Conservation (phyloP, 2,113 vertebrate species). For the Eudyptes chrysolophus region DNA sequence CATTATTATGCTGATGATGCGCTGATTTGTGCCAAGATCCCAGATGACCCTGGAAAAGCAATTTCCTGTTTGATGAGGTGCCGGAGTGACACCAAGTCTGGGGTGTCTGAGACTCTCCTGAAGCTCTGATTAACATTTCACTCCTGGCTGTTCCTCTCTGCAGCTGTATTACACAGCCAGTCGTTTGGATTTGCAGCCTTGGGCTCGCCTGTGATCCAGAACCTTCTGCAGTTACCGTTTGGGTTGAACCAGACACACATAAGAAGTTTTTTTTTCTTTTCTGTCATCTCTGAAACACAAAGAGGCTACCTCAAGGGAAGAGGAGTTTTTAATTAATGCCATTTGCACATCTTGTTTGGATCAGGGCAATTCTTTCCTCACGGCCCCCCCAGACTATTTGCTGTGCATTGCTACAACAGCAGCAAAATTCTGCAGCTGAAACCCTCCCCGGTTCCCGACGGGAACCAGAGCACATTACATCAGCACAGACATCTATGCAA, state of each 20-base stretch:
- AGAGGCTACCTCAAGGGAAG: not conserved
- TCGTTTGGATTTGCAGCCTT: not conserved
- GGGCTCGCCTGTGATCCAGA: not conserved
- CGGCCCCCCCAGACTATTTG: not conserved
- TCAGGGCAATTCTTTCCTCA: not conserved
- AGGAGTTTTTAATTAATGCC: not conserved
- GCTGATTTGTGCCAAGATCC: not conserved
- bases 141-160: not conserved
- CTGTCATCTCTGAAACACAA: not conserved
- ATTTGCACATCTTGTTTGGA: not conserved
- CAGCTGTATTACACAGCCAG: not conserved
- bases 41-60: slow-evolving; percentile 53
- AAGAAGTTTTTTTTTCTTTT: not conserved
- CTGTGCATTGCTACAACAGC: not conserved
- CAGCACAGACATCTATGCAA: slow-evolving; percentile 50
- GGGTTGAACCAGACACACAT: not conserved
- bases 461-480: slow-evolving; percentile 37
- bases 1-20: not conserved
- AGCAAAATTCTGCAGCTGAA: not conserved
- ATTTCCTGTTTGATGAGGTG: slow-evolving; percentile 65
- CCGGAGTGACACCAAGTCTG: slow-evolving; percentile 36
- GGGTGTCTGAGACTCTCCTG: not conserved
- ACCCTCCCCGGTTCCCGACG: not conserved
- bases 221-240: not conserved
- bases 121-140: slow-evolving; percentile 24